Conservation (phyloP, 2,113 vertebrate genomes). For the Taurulus bubalis region DNA sequence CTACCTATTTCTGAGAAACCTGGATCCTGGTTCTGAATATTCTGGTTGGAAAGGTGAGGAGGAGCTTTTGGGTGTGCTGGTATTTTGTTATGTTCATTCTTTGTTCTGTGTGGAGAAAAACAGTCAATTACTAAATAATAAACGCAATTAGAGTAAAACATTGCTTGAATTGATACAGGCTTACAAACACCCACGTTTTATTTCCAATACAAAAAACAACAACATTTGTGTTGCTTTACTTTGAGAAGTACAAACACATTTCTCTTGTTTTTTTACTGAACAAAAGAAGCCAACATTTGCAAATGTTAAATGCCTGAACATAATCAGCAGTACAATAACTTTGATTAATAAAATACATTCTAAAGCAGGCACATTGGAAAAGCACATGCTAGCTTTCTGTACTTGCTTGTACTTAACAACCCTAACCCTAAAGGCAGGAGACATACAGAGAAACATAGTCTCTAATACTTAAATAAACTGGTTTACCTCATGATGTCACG, state of each 20-base stretch:
- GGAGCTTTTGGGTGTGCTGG: constrained; percentile 23
- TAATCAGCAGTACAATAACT: not conserved
- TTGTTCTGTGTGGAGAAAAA: constrained; percentile 54
- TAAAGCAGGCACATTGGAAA: not conserved
- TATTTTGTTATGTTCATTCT: constrained; percentile 70
- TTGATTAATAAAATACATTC: not conserved
- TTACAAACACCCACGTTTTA: not conserved
- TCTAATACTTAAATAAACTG: not conserved
- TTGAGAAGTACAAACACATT: not conserved
- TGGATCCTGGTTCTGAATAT: constrained; percentile 78
- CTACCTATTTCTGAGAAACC: constrained; percentile 15
- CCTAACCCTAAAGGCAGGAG: no score
- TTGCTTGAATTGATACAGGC: not conserved
- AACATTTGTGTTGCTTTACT: not conserved
- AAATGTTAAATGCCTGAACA: not conserved
- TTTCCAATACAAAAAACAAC: not conserved
- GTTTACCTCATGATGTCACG: constrained; percentile 69
- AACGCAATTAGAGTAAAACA: not conserved
- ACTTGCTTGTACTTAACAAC: no score
- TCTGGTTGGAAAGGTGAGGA: constrained; percentile 30
- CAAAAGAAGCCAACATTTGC: not conserved
- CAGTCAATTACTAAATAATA: constrained; percentile 1
- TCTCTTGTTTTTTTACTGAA: not conserved
- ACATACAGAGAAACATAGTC: not conserved
- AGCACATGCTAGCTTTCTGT: not conserved